These are phyloP conservation scores for Mythimna vitellina DNA, from an alignment of 2,888 invertebrate species.

Conservation along the genomic window DNA sequence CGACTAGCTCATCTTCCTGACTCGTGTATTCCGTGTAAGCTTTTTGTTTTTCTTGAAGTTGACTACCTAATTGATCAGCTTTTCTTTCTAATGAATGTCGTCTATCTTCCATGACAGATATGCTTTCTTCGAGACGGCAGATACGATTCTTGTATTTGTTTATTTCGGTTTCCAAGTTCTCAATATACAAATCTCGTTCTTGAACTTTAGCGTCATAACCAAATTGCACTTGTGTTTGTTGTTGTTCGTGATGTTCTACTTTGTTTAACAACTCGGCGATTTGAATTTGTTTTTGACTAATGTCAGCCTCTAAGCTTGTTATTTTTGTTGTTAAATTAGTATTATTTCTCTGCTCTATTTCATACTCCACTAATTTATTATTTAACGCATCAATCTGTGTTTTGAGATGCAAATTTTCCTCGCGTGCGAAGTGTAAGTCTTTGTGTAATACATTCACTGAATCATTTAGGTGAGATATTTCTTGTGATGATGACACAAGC, in stretches of 20 bases:
- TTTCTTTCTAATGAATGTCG: conserved; percentile 91
- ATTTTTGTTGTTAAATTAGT: conserved; percentile 82
- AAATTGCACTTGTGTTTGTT: conserved; percentile 81
- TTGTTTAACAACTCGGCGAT: conserved; percentile 79
- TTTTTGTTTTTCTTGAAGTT: conserved; percentile 91
- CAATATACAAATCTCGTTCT: conserved; percentile 94
- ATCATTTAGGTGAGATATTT: conserved; percentile 74
- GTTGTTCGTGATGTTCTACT: conserved; percentile 79
- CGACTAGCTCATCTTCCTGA: conserved; percentile 92
- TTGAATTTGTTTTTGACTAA: conserved; percentile 81
- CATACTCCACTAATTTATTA: conserved; percentile 83
- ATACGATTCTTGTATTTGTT: conserved; percentile 92
- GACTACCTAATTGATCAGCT: conserved; percentile 91
- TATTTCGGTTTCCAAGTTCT: conserved; percentile 93
- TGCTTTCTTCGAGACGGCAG: conserved; percentile 92
- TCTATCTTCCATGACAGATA: conserved; percentile 91
- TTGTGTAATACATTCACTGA: conserved; percentile 72
- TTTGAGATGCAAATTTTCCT: conserved; percentile 76
- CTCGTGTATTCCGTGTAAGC: conserved; percentile 91
- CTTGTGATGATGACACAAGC: conserved; percentile 68
- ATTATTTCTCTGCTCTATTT: conserved; percentile 85
- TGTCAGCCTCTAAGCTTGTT: conserved; percentile 80
- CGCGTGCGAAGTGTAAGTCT: conserved; percentile 73
- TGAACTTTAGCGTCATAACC: conserved; percentile 93
- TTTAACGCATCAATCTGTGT: conserved; percentile 79